Base-by-base conservation (phyloP, 2,888 invertebrate genomes). In the Branchipolynoe longqiensis region DNA sequence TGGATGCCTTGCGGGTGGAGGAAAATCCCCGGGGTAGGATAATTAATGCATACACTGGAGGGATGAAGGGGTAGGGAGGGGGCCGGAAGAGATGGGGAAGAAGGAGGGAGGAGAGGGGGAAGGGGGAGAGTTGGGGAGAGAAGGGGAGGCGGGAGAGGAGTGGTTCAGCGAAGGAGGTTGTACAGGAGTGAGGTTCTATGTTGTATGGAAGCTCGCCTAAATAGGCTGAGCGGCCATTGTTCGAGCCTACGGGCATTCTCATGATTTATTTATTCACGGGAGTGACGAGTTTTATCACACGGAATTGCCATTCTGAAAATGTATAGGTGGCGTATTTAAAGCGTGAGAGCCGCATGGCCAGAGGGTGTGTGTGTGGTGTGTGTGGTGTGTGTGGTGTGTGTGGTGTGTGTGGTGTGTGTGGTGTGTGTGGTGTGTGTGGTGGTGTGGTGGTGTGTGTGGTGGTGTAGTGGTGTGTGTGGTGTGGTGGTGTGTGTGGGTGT, bases 251-350 rank as follows among this genome's bases (percentile, higher is more conserved):
- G 31, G 62, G 62, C 62, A 62, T 25, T 62, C 62, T 62, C 62
- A 62, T 62, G 62, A 62, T 25, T 62, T 62, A 62, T 62, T 62
- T 62, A 62, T 62, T 14, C 12, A 62, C 62, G 25, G 62, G n/a
- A 62, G 28, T 31, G 14, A 62, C 25, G 2, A 31, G 12, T 31
- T 62, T 62, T 62, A 31, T 62, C 62, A 14, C n/a, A 18, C 28
- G 25, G 14, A 28, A 62, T 31, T 62, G 31, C 28, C 28, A 62
- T 62, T 25, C 62, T 2, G 25, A 25, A 56, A 56, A 25, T 8
- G 48, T 48, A 48, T 18, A 48, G 48, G 48, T 8, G 8, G 8
- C 48, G 18, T 8, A 12, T 48, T 12, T 48, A 48, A 48, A 48
- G 8, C 48, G 48, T 48, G 48, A 48, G 8, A 48, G 48, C 18